These are phyloP conservation scores for Hirtodrosophila histrioides DNA, from an alignment of 2,888 invertebrate species.

Conservation along the genomic window DNA sequence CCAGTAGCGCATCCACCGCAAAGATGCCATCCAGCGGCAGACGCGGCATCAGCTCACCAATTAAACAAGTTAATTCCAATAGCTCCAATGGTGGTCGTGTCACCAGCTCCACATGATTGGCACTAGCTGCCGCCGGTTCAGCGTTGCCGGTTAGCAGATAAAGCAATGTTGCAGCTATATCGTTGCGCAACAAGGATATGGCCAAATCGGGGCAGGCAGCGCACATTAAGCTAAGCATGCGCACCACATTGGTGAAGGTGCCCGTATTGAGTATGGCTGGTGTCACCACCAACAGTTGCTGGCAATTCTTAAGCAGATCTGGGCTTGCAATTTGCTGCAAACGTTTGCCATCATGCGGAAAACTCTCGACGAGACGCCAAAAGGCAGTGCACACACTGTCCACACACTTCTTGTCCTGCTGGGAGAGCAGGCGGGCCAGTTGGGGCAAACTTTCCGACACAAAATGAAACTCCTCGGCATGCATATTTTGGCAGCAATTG, in stretches of 20 bases:
- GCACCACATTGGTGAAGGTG: slow-evolving; percentile 97
- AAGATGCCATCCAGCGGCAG: slow-evolving; percentile 98
- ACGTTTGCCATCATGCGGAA: slow-evolving; percentile 94
- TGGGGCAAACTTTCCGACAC: slow-evolving; percentile 94
- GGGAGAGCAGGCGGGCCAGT: slow-evolving; percentile 91
- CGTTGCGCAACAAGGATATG: slow-evolving; percentile 94
- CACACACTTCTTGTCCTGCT: slow-evolving; percentile 98
- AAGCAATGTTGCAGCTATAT: slow-evolving; percentile 97
- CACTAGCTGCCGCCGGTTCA: slow-evolving; percentile 84
- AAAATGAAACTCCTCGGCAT: slow-evolving; percentile 96
- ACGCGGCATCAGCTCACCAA: slow-evolving; percentile 98
- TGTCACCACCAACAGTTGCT: slow-evolving; percentile 95
- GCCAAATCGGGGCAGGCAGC: slow-evolving; percentile 97
- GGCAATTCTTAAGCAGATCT: slow-evolving; percentile 95
- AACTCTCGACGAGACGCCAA: slow-evolving; percentile 97
- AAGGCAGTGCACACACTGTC: slow-evolving; percentile 98
- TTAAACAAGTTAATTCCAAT: slow-evolving; percentile 98
- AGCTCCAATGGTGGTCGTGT: slow-evolving; percentile 97
- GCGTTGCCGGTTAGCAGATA: slow-evolving; percentile 96
- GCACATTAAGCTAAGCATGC: slow-evolving; percentile 98
- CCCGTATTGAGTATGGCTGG: slow-evolving; percentile 97
- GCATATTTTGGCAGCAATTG: slow-evolving; percentile 98
- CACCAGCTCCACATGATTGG: slow-evolving; percentile 91
- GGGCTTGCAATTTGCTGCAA: slow-evolving; percentile 96
- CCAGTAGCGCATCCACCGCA: slow-evolving; percentile 94